A percentile compares a stretch with the other conserved stretches of the same genome.
Evolutionary conservation across 2,113 vertebrate genomes (phyloP).

Genomic region (Microcebus jonahi): DNA sequence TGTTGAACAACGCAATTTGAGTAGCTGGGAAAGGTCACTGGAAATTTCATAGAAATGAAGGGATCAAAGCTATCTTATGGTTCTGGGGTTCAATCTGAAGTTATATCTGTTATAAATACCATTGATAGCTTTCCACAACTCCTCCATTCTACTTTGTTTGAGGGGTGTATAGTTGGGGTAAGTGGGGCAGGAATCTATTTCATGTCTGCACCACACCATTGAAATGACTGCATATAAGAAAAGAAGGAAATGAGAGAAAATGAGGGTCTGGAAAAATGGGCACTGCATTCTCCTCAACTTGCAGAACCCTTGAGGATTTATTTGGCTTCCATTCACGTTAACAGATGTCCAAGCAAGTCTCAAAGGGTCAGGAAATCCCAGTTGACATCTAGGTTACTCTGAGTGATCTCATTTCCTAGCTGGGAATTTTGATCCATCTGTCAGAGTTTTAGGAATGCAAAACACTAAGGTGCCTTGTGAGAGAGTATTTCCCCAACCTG

Average conservation of each 20-base stretch:
- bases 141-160: not conserved
- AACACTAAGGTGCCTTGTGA: not conserved
- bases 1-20: not conserved
- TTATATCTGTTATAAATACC: not conserved
- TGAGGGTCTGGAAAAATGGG: not conserved
- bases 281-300: not conserved
- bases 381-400: not conserved
- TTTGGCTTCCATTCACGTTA: not conserved
- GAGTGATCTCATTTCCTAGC: slow-evolving; percentile 49
- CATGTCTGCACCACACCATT: not conserved
- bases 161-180: not conserved
- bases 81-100: not conserved
- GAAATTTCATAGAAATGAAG: not conserved
- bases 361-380: slow-evolving; percentile 14
- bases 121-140: not conserved
- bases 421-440: slow-evolving; percentile 1
- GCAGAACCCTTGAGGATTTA: not conserved
- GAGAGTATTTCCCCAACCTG: not conserved
- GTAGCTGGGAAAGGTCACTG: not conserved
- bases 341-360: slow-evolving; percentile 21
- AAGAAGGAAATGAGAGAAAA: not conserved
- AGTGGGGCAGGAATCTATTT: not conserved
- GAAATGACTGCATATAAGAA: not conserved
- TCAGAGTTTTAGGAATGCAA: slow-evolving; percentile 50
- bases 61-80: not conserved